Evolutionary conservation across 2,797 vertebrate species (phyloP).

Genomic region (Notolepis coatsorum): DNA sequence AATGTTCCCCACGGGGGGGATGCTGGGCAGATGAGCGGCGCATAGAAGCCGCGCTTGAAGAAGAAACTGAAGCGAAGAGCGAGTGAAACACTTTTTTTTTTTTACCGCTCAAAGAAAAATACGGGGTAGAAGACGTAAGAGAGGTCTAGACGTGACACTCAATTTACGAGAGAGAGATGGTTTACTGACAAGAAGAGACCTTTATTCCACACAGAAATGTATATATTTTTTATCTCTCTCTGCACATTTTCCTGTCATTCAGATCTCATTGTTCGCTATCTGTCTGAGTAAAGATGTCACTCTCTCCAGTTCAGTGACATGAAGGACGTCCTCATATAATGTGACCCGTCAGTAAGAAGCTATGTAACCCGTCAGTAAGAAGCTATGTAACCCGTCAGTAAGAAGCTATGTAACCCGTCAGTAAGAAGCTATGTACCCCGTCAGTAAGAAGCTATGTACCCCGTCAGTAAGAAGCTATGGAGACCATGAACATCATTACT

Average conservation of each 20-base stretch:
- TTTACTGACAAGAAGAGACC: background rate
- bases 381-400: too few species aligned
- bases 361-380: too few species aligned
- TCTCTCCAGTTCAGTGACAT: background rate
- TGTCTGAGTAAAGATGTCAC: background rate
- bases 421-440: too few species aligned
- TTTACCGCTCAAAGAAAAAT: background rate
- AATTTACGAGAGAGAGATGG: slow-evolving; percentile 8
- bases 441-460: slow-evolving; percentile 17
- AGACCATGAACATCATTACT: background rate
- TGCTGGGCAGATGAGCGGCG: too few species aligned
- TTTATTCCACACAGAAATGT: slow-evolving; percentile 9
- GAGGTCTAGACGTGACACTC: background rate
- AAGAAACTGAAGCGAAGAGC: background rate
- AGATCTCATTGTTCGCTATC: background rate
- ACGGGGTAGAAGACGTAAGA: slow-evolving; percentile 18
- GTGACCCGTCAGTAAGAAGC: background rate
- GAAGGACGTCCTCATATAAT: background rate
- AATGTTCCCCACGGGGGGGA: background rate
- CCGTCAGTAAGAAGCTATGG: slow-evolving; percentile 16
- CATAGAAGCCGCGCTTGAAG: background rate
- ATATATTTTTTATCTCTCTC: slow-evolving; percentile 18
- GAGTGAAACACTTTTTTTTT: too few species aligned
- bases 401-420: too few species aligned
- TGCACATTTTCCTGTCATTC: background rate